Percentiles rank a stretch among this genome's conserved stretches.
phyloP scores from a whole-genome alignment of 2,113 vertebrate species.

The Leucosticte australis region DNA sequence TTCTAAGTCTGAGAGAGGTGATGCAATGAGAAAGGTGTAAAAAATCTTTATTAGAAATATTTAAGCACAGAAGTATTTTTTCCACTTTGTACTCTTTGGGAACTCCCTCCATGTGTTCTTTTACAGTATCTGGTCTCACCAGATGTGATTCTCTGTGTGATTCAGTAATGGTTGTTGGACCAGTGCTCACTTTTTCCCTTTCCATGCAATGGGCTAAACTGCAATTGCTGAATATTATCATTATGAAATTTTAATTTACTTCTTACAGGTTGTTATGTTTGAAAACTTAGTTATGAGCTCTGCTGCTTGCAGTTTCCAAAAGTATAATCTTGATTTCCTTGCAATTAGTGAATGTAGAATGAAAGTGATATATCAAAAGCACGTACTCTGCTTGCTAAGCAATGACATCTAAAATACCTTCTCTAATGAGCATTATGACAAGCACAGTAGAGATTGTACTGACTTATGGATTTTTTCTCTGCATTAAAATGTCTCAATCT shows the following conservation, averaged over 20 bases:
- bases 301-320: conserved; percentile 3
- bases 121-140: not conserved
- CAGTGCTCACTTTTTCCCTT: not conserved
- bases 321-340: conserved; percentile 30
- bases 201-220: not conserved
- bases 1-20: not conserved
- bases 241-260: not conserved
- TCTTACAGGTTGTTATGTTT: not conserved
- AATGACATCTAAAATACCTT: not conserved
- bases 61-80: not conserved
- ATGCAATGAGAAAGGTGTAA: not conserved
- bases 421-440: conserved; percentile 8
- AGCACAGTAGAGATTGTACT: not conserved
- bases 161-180: not conserved
- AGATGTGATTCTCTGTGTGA: not conserved
- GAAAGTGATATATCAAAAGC: conserved; percentile 28
- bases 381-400: not conserved
- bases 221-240: not conserved
- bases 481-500: not conserved
- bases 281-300: conserved; percentile 23
- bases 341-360: conserved; percentile 27
- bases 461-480: not conserved
- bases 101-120: not conserved
- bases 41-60: not conserved
- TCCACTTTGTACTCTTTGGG: not conserved